These are phyloP conservation scores for Erpobdella octoculata DNA, from an alignment of 2,888 invertebrate species.

Conservation along the genomic window DNA sequence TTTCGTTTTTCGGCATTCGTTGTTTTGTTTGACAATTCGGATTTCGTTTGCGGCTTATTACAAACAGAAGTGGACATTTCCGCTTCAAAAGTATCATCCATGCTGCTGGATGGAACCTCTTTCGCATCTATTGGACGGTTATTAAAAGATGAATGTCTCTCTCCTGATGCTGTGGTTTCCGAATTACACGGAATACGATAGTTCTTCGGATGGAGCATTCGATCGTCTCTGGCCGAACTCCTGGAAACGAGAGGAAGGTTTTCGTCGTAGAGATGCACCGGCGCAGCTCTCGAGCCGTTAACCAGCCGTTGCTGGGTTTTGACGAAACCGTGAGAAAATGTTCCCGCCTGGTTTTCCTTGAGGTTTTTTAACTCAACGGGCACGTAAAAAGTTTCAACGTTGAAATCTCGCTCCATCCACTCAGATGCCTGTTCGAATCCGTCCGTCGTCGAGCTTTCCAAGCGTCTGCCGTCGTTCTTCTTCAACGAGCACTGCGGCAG, in stretches of 20 bases:
- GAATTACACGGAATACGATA: background rate
- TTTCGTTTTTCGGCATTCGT: background rate
- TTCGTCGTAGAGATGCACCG: background rate
- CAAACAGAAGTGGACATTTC: too few relatives aligned
- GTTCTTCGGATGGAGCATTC: too few relatives aligned
- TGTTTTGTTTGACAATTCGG: background rate
- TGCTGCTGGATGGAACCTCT: background rate
- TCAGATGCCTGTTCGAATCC: background rate
- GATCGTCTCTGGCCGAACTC: too few relatives aligned
- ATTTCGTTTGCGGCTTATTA: background rate
- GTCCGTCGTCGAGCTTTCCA: too few relatives aligned
- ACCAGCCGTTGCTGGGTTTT: too few relatives aligned
- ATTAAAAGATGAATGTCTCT: background rate
- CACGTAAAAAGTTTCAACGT: background rate
- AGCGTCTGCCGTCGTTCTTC: too few relatives aligned
- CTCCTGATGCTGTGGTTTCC: background rate
- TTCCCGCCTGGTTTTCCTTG: too few relatives aligned
- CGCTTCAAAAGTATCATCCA: background rate
- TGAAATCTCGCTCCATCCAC: conserved; percentile 9
- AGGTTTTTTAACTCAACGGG: too few relatives aligned
- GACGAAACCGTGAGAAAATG: too few relatives aligned
- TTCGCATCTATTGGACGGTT: background rate
- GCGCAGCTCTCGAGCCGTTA: too few relatives aligned
- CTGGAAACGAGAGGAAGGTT: background rate
- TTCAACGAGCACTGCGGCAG: too few relatives aligned